Percentiles rank a stretch among this genome's conserved stretches.
Conservation (phyloP, 2,888 invertebrate species). For the Spodoptera exigua region DNA sequence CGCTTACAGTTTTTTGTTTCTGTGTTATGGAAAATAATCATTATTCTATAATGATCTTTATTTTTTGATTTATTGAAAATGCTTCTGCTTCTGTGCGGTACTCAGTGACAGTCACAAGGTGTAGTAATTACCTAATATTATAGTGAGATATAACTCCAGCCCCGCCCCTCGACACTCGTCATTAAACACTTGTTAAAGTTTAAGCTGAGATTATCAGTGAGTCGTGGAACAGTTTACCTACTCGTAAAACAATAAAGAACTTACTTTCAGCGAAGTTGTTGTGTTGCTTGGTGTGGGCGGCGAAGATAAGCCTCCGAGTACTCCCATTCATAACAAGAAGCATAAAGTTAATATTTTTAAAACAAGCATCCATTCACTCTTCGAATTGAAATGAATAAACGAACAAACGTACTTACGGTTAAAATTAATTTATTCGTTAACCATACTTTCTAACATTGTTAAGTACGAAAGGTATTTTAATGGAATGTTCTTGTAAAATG, state of each 20-base stretch:
- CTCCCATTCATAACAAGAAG: constrained; percentile 22
- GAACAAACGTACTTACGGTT: constrained; percentile 11
- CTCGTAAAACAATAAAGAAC: constrained; percentile 18
- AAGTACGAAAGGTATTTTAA: constrained; percentile 18
- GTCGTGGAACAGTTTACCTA: constrained; percentile 1
- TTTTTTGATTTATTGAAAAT: no score
- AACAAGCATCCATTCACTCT: constrained; percentile 10
- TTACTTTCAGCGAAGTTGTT: constrained; percentile 16
- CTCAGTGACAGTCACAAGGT: no score
- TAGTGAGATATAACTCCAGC: no score
- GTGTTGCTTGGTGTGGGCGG: constrained; percentile 26
- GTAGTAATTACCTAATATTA: no score
- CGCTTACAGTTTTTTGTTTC: no score
- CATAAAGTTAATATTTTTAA: constrained; percentile 36
- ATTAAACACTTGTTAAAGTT: constrained; percentile 8
- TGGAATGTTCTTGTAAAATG: background rate
- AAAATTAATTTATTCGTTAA: constrained; percentile 15
- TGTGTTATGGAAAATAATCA: no score
- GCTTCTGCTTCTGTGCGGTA: no score
- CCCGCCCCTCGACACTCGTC: no score
- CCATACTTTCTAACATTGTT: constrained; percentile 19
- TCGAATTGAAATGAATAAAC: no score
- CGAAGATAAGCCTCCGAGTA: constrained; percentile 6
- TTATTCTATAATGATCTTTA: no score
- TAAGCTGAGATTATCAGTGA: constrained; percentile 5